Base-by-base conservation (phyloP, 1,140 invertebrate species). In the Drosophila sechellia region DNA sequence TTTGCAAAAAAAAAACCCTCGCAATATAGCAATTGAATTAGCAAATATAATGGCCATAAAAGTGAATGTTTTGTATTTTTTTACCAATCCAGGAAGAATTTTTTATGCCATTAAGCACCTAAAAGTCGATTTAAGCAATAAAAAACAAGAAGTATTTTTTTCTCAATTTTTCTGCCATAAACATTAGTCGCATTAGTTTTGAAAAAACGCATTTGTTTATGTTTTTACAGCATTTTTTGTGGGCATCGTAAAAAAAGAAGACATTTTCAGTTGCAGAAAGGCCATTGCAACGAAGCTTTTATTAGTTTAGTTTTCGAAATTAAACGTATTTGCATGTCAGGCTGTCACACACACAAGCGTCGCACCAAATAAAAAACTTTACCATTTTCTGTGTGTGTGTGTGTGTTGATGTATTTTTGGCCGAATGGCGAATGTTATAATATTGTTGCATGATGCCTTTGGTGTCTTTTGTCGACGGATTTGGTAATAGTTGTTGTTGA, bases 261-360 rank as follows among this genome's bases (percentile, higher is more conserved):
- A 10, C 43, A 46, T 40, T 58, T 55, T 58, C 53, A 63, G 43
- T 54, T 74, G 59, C 65, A 72, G 56, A 69, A 75, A 20, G 48
- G 43, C 53, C 60, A 63, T 63, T 53, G 43, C 74, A 76, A 72
- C 56, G 50, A 39, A 56, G 77, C 70, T 68, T 79, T 89, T 87
- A 87, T 87, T 87, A 87, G 84, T 89, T 89, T 87, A 87, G 84
- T 87, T 87, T 87, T 87, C 66, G 76, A 87, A 87, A 87, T 87
- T 87, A 87, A 87, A 89, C 79, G 84, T 80, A 87, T 87, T 87
- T 87, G 79, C 84, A 87, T 87, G 79, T 87, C 84, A 87, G 74
- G 48, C 76, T 78, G 74, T 78, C 76, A 78, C 76, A 77, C 50
- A 55, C 73, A 72, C 73, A 55, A 53, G 61, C 45, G 42, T 75